These are phyloP conservation scores for Nothobranchius furzeri DNA, from an alignment of 2,113 vertebrate species.

Conservation along the genomic window DNA sequence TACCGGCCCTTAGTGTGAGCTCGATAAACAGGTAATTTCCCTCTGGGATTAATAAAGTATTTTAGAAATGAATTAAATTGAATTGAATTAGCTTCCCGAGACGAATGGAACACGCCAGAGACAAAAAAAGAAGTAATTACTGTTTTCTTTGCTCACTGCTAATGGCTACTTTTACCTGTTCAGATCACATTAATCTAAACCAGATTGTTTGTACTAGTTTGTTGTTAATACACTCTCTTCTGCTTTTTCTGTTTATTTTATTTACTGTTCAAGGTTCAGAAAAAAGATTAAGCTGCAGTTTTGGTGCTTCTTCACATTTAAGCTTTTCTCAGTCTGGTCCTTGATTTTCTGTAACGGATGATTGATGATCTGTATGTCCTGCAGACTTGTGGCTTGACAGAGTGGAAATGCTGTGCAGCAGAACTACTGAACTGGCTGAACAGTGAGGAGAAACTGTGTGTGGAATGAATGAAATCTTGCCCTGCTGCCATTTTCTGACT, in stretches of 20 bases:
- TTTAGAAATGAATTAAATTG: no score
- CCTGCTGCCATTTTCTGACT: constrained; percentile 55
- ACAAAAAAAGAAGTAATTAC: neutral
- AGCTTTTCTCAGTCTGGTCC: neutral
- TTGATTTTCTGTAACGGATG: constrained; percentile 11
- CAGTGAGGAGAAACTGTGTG: constrained; percentile 55
- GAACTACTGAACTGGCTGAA: constrained; percentile 67
- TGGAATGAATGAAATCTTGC: constrained; percentile 69
- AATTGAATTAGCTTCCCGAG: constrained; percentile 28
- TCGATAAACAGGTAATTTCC: constrained; percentile 29
- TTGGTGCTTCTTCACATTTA: no score
- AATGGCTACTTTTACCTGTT: constrained; percentile 15
- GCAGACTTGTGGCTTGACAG: constrained; percentile 62
- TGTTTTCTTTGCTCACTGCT: constrained; percentile 7
- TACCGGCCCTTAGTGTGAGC: neutral
- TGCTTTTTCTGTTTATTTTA: no score
- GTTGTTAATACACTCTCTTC: no score
- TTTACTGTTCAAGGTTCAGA: no score
- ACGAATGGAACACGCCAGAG: constrained; percentile 21
- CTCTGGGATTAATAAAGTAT: no score
- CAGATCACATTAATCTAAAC: constrained; percentile 8
- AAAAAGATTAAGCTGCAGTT: neutral
- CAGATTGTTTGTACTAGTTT: neutral
- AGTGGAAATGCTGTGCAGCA: constrained; percentile 45
- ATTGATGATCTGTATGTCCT: constrained; percentile 40